A percentile compares a stretch with the other conserved stretches of the same genome.
phyloP scores from a whole-genome alignment of 2,797 vertebrate genomes.

The Peromyscus nudipes region DNA sequence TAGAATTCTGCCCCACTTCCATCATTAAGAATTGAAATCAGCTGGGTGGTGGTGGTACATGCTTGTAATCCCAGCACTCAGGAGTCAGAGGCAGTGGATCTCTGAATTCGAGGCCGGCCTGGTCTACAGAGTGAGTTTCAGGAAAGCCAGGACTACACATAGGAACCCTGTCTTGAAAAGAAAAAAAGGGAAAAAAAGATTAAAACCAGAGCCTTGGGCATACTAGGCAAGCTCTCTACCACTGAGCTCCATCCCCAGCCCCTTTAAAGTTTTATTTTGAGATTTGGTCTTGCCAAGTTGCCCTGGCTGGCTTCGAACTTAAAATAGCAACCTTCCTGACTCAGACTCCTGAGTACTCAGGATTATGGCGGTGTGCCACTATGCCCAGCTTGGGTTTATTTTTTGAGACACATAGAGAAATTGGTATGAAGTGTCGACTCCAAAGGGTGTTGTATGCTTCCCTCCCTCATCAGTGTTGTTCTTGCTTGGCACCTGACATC shows the following conservation, averaged over 20 bases:
- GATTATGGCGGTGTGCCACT: not conserved
- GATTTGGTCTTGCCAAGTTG: not conserved
- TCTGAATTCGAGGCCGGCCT: not conserved
- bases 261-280: not conserved
- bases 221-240: not conserved
- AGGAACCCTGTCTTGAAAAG: not conserved
- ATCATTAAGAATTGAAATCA: not conserved
- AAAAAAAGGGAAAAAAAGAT: not conserved
- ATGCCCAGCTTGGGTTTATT: not conserved
- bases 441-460: not conserved
- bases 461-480: not conserved
- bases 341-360: not conserved
- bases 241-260: not conserved
- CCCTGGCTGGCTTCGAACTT: not conserved
- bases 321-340: not conserved
- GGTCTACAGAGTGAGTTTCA: not conserved
- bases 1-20: not conserved
- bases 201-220: not conserved
- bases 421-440: not conserved
- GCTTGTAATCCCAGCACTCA: not conserved
- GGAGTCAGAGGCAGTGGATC: not conserved
- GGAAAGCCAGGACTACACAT: not conserved
- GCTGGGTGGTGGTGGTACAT: not conserved
- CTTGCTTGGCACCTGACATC: conserved; percentile 8
- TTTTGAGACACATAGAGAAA: conserved; percentile 8